phyloP scores from a whole-genome alignment of 2,888 invertebrate genomes.

The Dioctria linearis region DNA sequence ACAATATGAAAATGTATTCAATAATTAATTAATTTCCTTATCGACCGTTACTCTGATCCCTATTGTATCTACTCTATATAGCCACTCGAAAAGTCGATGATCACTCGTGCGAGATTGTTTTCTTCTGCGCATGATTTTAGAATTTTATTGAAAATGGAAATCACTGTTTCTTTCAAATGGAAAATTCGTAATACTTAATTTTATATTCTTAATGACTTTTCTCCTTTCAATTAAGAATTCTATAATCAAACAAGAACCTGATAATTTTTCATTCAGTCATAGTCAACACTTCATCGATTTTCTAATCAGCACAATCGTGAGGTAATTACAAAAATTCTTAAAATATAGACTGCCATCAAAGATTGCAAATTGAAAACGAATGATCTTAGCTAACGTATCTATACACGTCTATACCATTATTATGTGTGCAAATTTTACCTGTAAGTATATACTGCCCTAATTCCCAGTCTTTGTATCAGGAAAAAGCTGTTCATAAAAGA shows the following conservation, averaged over 20 bases:
- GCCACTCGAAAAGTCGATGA: too few species aligned
- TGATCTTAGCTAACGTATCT: too few species aligned
- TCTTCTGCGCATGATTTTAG: too few species aligned
- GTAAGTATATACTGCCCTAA: not conserved
- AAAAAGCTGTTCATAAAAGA: not conserved
- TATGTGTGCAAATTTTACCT: too few species aligned
- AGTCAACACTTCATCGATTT: not conserved
- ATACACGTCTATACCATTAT: too few species aligned
- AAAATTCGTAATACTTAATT: not conserved
- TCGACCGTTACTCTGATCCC: too few species aligned
- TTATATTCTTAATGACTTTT: not conserved
- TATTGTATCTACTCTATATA: too few species aligned
- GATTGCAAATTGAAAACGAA: conserved; percentile 21
- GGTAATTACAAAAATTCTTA: conserved; percentile 16
- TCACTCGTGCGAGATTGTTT: too few species aligned
- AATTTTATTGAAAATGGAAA: too few species aligned
- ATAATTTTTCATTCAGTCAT: not conserved
- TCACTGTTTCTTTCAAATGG: too few species aligned
- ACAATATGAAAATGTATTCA: too few species aligned
- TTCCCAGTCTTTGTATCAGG: not conserved
- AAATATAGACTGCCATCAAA: conserved; percentile 34
- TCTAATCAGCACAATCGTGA: not conserved
- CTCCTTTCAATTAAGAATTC: not conserved
- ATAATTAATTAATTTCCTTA: too few species aligned
- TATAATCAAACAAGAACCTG: not conserved